Percentiles rank a stretch among this genome's conserved stretches.
Conservation (phyloP, 2,113 vertebrate genomes). For the Microtus pennsylvanicus region DNA sequence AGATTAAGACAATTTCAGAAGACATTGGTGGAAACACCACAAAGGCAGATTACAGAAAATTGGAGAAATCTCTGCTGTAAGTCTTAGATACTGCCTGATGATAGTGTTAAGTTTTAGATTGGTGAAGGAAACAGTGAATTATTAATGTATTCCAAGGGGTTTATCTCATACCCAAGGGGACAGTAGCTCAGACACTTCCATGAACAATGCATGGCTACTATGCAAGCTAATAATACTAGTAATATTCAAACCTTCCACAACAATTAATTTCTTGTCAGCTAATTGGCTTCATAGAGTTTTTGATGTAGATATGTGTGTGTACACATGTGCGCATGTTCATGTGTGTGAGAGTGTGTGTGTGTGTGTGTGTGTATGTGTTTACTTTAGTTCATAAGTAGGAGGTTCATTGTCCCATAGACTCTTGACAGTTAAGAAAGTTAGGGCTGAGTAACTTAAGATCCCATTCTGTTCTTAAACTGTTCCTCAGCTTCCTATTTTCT, state of each 20-base stretch:
- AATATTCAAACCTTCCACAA: neutral
- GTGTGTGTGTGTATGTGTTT: neutral
- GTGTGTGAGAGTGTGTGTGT: neutral
- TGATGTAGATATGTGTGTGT: neutral
- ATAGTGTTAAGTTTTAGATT: neutral
- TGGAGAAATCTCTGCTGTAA: neutral
- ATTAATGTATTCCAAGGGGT: neutral
- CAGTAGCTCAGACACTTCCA: neutral
- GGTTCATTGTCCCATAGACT: neutral
- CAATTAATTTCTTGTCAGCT: neutral
- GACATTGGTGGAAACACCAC: neutral
- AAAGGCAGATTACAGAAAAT: neutral
- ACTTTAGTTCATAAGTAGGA: neutral
- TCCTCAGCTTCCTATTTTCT: neutral
- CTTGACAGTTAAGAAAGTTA: neutral
- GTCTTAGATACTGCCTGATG: neutral
- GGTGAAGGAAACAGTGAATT: neutral
- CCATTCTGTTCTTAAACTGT: slow-evolving; percentile 4
- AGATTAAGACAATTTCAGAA: neutral
- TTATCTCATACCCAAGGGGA: neutral
- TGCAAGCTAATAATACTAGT: neutral
- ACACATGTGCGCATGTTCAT: no score
- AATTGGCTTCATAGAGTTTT: neutral
- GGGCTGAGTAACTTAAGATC: neutral
- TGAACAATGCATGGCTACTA: neutral